These are phyloP conservation scores for Centrocercus urophasianus DNA, from an alignment of 2,113 vertebrate genomes.

Conservation along the genomic window DNA sequence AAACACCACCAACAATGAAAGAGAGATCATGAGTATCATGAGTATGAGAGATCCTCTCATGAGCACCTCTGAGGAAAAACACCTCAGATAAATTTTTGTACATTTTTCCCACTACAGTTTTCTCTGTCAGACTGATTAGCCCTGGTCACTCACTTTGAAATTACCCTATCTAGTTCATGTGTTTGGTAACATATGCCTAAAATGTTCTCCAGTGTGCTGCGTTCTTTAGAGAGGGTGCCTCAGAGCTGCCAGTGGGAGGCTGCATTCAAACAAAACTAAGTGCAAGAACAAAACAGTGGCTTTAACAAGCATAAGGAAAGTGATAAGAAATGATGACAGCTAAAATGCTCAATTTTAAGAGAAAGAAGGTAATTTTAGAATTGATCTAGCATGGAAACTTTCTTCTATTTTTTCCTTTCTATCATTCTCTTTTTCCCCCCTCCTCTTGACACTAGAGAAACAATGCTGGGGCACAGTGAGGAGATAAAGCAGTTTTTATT, in stretches of 20 bases:
- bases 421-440: fast-evolving
- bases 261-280: neutral
- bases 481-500: slow-evolving; percentile 1
- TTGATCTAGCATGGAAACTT: neutral
- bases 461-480: neutral
- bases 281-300: neutral
- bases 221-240: neutral
- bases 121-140: neutral
- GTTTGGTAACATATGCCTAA: neutral
- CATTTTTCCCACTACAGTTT: neutral
- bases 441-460: neutral
- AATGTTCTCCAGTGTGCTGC: neutral
- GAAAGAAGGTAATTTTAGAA: neutral
- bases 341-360: neutral
- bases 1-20: neutral
- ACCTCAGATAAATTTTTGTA: neutral
- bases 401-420: fast-evolving
- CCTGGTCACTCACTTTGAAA: neutral
- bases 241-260: neutral
- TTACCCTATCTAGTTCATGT: neutral
- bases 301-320: neutral
- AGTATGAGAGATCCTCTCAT: neutral
- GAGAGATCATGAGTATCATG: neutral
- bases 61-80: neutral
- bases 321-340: neutral